Conservation (phyloP, 2,797 vertebrate genomes). For the Ara ararauna region DNA sequence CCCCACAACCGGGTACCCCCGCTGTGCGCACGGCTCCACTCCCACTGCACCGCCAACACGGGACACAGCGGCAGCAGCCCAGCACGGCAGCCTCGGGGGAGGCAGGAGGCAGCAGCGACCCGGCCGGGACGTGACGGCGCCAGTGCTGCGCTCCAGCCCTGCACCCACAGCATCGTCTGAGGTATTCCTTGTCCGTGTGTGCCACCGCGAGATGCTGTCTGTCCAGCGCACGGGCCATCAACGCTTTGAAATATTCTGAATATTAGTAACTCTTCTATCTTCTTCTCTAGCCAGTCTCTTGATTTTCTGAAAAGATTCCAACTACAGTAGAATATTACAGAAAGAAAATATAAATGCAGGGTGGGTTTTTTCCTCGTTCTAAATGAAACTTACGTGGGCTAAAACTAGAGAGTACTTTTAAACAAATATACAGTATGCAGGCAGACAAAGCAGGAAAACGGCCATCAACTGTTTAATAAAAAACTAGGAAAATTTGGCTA, state of each 20-base stretch:
- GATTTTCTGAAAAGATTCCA: slow-evolving; percentile 77
- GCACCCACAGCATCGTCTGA: slow-evolving; percentile 68
- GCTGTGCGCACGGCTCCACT: slow-evolving; percentile 9
- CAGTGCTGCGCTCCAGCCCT: slow-evolving; percentile 43
- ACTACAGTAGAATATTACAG: slow-evolving; percentile 85
- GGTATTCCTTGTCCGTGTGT: slow-evolving; percentile 74
- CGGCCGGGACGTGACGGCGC: not conserved
- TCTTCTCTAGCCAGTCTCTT: slow-evolving; percentile 83
- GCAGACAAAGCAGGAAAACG: slow-evolving; percentile 85
- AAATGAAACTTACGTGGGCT: slow-evolving; percentile 86
- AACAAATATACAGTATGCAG: slow-evolving; percentile 88
- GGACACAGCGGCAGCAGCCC: not conserved
- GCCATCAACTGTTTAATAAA: slow-evolving; percentile 81
- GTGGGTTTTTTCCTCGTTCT: slow-evolving; percentile 51
- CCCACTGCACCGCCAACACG: too few relatives aligned
- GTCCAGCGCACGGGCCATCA: slow-evolving; percentile 72
- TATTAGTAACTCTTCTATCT: slow-evolving; percentile 71
- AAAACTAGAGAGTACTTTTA: slow-evolving; percentile 84
- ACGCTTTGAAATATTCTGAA: slow-evolving; percentile 70
- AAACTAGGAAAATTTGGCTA: slow-evolving; percentile 84
- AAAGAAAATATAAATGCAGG: slow-evolving; percentile 83
- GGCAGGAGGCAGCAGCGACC: slow-evolving; percentile 56
- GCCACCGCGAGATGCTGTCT: slow-evolving; percentile 66
- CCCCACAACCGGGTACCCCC: slow-evolving; percentile 53
- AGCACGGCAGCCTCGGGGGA: slow-evolving; percentile 5